Evolutionary conservation across 2,888 invertebrate genomes (phyloP).

Genomic region (Malachius bipustulatus): DNA sequence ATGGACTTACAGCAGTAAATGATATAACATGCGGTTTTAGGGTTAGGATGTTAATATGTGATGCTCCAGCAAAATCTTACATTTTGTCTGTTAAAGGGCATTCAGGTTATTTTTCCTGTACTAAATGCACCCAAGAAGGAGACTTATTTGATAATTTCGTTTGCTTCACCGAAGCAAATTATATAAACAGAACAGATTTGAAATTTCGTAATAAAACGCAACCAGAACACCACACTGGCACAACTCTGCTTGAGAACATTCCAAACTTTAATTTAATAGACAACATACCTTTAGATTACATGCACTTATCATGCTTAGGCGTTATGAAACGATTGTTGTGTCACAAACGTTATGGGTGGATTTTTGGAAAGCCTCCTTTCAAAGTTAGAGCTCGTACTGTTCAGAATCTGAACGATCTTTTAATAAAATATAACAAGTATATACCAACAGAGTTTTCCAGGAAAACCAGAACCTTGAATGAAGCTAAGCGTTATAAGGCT

Average conservation of each 20-base stretch:
- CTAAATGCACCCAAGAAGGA: constrained; percentile 19
- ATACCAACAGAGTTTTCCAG: too few relatives aligned
- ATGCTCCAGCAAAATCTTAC: too few relatives aligned
- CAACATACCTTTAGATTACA: constrained; percentile 20
- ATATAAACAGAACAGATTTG: constrained; percentile 17
- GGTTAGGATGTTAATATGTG: constrained; percentile 17
- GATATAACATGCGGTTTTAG: constrained; percentile 11
- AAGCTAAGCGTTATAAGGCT: constrained; percentile 15
- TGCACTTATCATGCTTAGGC: constrained; percentile 21
- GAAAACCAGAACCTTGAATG: constrained; percentile 13
- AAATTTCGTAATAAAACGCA: constrained; percentile 16
- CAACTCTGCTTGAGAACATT: constrained; percentile 16
- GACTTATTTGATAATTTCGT: constrained; percentile 11
- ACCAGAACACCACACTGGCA: constrained; percentile 19
- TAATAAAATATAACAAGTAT: too few relatives aligned
- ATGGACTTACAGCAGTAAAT: constrained; percentile 4
- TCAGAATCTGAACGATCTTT: too few relatives aligned
- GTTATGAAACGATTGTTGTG: constrained; percentile 13
- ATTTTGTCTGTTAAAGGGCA: constrained; percentile 20
- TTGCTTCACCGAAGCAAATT: constrained; percentile 12
- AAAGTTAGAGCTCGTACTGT: too few relatives aligned
- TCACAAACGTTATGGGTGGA: too few relatives aligned
- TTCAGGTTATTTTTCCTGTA: constrained; percentile 18
- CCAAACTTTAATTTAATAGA: constrained; percentile 18
- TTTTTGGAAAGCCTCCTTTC: too few relatives aligned